phyloP scores from a whole-genome alignment of 2,797 vertebrate genomes.

The Danio tinwini region DNA sequence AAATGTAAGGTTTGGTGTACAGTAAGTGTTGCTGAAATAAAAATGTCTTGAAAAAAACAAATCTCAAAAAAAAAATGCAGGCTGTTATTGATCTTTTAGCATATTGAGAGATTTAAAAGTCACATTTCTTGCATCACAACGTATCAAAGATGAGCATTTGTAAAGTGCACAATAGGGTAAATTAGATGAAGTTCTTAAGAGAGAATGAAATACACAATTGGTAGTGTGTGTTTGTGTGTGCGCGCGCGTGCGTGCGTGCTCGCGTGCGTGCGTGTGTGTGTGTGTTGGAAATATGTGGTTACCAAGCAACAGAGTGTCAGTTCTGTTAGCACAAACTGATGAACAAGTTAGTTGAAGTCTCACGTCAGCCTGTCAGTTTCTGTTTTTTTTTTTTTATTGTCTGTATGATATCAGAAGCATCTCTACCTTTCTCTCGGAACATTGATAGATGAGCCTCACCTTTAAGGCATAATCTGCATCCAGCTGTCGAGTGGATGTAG shows the following conservation, averaged over 20 bases:
- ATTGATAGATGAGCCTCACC: neutral
- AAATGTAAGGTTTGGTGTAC: too few relatives aligned
- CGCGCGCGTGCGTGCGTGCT: too few relatives aligned
- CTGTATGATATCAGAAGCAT: neutral
- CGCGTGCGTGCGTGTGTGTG: too few relatives aligned
- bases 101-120: neutral
- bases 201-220: neutral
- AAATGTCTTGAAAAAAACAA: too few relatives aligned
- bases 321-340: slow-evolving; percentile 46
- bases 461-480: neutral
- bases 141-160: neutral
- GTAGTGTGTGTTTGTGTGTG: too few relatives aligned
- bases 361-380: slow-evolving; percentile 24
- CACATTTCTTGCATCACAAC: neutral
- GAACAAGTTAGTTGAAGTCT: slow-evolving; percentile 42
- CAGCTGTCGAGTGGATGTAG: neutral
- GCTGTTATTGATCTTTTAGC: neutral
- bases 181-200: neutral
- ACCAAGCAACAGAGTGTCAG: slow-evolving; percentile 52
- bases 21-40: too few relatives aligned
- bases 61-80: too few relatives aligned
- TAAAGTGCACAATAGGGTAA: neutral
- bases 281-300: slow-evolving; percentile 30
- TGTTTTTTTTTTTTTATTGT: neutral
- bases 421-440: slow-evolving; percentile 1